Base-by-base conservation (phyloP, 2,888 invertebrate species). In the Ischnus inquisitorius region DNA sequence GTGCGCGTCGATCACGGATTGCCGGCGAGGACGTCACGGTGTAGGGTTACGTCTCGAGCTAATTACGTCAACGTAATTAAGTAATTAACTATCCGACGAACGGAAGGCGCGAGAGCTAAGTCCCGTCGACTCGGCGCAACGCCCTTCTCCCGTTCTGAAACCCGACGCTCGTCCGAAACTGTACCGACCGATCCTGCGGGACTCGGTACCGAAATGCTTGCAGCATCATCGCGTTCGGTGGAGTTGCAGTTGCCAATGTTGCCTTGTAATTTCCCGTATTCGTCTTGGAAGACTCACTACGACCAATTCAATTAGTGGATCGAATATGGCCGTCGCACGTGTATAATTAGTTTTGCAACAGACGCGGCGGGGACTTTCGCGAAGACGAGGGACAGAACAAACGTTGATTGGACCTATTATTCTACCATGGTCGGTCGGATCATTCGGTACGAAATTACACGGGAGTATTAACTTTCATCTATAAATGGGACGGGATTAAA, bases 11-110 rank as follows among this genome's bases (percentile, higher is more conserved):
- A 81, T 81, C 78, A 78, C 22, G 76, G 28, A 69, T 16, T 46
- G 48, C 69, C 67, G 28, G 74, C 67, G 34, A 39, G 67, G 64
- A 12, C 74, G 25, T 62, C 64, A 65, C 74, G 48, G 39, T n/a
- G n/a, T 78, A 57, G 5, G 48, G 43, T 65, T 46, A 41, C 78
- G 76, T 69, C 83, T 68, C 57, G 82, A 89, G 86, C 90, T 91
- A 91, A 91, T 92, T 91, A 91, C 89, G 82, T 78, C 85, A 86
- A 87, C 85, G 90, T 92, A 91, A 91, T 91, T 92, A 91, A 91
- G 91, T 90, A 90, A 92, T 91, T 91, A 91, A 90, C 89, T 88
- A 89, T 88, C 88, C 84, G 87, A 69, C 83, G 79, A 76, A 82
- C 88, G 77, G 85, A 86, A 84, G 54, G 83, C 87, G 84, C 69